These are phyloP conservation scores for Nymphicus hollandicus DNA, from an alignment of 2,113 vertebrate species.

Conservation along the genomic window DNA sequence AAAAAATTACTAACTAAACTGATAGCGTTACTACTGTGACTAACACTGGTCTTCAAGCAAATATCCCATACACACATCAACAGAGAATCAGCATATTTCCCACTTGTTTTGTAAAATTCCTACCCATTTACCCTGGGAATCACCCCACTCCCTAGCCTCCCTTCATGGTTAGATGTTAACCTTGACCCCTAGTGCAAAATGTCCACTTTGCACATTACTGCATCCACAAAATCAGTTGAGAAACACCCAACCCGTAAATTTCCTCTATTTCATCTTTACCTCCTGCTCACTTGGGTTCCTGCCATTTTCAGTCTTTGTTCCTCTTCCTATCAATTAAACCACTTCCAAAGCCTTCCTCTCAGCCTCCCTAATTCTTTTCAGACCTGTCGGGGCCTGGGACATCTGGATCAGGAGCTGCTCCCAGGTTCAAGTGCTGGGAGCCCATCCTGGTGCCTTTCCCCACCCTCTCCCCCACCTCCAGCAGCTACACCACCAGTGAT, in stretches of 20 bases:
- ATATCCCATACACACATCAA: background rate
- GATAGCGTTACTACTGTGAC: background rate
- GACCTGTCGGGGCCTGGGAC: accelerated
- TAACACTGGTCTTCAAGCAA: background rate
- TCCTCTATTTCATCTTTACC: background rate
- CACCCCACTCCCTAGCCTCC: background rate
- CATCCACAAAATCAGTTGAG: background rate
- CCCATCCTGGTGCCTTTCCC: background rate
- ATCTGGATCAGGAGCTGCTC: background rate
- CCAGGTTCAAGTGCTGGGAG: background rate
- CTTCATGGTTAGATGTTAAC: background rate
- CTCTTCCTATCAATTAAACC: background rate
- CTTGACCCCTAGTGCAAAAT: background rate
- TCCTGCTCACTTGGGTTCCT: background rate
- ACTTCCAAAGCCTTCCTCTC: background rate
- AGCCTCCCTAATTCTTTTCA: background rate
- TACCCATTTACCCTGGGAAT: background rate
- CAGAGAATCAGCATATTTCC: background rate
- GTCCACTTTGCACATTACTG: background rate
- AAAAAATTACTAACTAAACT: background rate
- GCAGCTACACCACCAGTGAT: accelerated
- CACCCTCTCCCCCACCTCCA: background rate
- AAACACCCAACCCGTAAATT: background rate
- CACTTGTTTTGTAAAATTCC: background rate
- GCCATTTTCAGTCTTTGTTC: background rate